Conservation (phyloP, 2,888 invertebrate species). For the Troilus luridus region DNA sequence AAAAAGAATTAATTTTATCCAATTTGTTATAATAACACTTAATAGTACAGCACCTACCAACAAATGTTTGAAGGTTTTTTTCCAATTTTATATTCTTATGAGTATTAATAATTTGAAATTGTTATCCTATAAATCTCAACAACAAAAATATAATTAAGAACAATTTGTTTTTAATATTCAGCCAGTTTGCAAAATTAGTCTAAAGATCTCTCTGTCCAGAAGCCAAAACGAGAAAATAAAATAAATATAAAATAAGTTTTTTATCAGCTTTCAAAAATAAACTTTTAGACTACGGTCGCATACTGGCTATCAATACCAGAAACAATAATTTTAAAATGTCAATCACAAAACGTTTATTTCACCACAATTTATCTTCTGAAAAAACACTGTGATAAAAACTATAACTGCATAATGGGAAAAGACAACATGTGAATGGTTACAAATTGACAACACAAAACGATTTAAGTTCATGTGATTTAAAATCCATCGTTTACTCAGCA, state of each 20-base stretch:
- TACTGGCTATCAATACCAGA: slow-evolving; percentile 19
- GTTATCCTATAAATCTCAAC: slow-evolving; percentile 28
- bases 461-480: background rate
- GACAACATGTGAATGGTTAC: slow-evolving; percentile 21
- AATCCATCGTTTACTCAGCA: slow-evolving; percentile 48
- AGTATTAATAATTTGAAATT: slow-evolving; percentile 42
- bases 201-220: background rate
- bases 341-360: slow-evolving; percentile 20
- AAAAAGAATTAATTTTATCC: background rate
- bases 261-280: slow-evolving; percentile 28
- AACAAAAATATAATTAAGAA: slow-evolving; percentile 15
- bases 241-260: slow-evolving; percentile 1
- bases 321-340: background rate
- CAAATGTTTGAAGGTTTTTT: background rate
- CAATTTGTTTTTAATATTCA: background rate
- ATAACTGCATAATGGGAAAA: slow-evolving; percentile 31
- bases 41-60: slow-evolving; percentile 28
- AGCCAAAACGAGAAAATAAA: background rate
- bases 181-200: slow-evolving; percentile 46
- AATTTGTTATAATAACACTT: slow-evolving; percentile 7
- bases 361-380: slow-evolving; percentile 7
- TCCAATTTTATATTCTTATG: slow-evolving; percentile 15
- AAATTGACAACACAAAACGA: slow-evolving; percentile 19
- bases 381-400: background rate
- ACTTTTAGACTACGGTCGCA: slow-evolving; percentile 30